Percentiles rank a stretch among this genome's conserved stretches.
Evolutionary conservation across 2,113 vertebrate genomes (phyloP).

Genomic region (Mirounga angustirostris): DNA sequence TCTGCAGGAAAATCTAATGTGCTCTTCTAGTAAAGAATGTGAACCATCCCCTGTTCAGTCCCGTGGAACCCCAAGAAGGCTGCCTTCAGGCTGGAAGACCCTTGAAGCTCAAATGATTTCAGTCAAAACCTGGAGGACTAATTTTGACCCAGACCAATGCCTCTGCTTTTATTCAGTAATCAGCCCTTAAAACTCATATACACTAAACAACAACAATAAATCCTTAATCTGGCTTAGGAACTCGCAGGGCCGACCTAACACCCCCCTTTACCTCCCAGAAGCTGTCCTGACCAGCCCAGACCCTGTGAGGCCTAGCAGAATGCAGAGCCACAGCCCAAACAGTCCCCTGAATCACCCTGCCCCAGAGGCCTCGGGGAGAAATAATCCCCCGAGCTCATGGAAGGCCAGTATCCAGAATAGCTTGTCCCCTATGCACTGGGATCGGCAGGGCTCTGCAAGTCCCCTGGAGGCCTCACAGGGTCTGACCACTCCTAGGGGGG

Average conservation of each 20-base stretch:
- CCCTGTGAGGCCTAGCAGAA: neutral
- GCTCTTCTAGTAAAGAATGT: neutral
- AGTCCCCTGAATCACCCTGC: neutral
- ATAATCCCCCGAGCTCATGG: neutral
- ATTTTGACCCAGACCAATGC: neutral
- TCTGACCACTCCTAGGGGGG: neutral
- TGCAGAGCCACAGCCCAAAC: neutral
- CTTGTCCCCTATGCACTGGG: neutral
- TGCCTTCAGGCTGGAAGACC: neutral
- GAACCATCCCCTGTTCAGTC: neutral
- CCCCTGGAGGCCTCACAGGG: neutral
- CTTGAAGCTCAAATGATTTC: neutral
- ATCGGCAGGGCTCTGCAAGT: neutral
- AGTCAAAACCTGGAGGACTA: neutral
- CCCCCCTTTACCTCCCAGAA: neutral
- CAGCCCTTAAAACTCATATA: slow-evolving; percentile 3
- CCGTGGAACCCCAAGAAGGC: neutral
- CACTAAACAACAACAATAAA: neutral
- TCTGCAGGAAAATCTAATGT: neutral
- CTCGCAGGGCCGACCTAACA: neutral
- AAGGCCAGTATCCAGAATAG: neutral
- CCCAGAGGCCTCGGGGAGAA: neutral
- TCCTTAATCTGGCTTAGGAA: neutral
- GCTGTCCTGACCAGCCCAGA: neutral
- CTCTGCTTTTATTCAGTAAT: slow-evolving; percentile 23